Conservation (phyloP, 2,113 vertebrate species). For the Perca schrenkii region DNA sequence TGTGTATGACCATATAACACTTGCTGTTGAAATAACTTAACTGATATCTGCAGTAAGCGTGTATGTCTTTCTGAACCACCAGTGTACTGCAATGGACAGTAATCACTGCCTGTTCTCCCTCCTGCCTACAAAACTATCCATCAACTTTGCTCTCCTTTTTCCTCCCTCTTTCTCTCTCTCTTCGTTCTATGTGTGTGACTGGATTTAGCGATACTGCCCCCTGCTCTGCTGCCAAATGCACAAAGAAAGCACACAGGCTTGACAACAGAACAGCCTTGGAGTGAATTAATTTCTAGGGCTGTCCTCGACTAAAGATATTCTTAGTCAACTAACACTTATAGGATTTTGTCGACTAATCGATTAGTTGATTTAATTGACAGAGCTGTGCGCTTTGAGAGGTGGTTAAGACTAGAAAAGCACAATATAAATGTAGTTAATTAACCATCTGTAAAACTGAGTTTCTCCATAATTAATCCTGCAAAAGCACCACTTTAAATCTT, state of each 20-base stretch:
- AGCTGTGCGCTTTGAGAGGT: too few relatives aligned
- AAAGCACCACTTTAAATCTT: too few relatives aligned
- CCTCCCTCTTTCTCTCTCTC: not conserved
- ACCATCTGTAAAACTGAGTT: too few relatives aligned
- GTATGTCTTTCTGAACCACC: not conserved
- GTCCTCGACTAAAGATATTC: too few relatives aligned
- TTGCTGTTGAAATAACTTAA: not conserved
- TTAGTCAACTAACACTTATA: too few relatives aligned
- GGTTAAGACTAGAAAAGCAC: too few relatives aligned
- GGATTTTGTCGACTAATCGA: too few relatives aligned
- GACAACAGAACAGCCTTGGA: not conserved
- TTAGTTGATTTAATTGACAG: too few relatives aligned
- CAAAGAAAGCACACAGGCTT: constrained; percentile 11
- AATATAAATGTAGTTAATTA: too few relatives aligned
- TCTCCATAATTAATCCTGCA: too few relatives aligned
- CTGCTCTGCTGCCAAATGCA: constrained; percentile 9
- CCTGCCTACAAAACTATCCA: constrained; percentile 1
- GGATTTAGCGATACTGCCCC: constrained; percentile 9
- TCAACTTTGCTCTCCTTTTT: constrained; percentile 9
- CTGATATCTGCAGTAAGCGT: not conserved
- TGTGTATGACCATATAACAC: not conserved
- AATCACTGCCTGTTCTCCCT: not conserved
- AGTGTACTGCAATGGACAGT: not conserved
- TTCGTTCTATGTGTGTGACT: not conserved
- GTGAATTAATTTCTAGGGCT: too few relatives aligned